A percentile compares a stretch with the other conserved stretches of the same genome.
Evolutionary conservation across 2,797 vertebrate genomes (phyloP).

Genomic region (Falco novaeseelandiae): DNA sequence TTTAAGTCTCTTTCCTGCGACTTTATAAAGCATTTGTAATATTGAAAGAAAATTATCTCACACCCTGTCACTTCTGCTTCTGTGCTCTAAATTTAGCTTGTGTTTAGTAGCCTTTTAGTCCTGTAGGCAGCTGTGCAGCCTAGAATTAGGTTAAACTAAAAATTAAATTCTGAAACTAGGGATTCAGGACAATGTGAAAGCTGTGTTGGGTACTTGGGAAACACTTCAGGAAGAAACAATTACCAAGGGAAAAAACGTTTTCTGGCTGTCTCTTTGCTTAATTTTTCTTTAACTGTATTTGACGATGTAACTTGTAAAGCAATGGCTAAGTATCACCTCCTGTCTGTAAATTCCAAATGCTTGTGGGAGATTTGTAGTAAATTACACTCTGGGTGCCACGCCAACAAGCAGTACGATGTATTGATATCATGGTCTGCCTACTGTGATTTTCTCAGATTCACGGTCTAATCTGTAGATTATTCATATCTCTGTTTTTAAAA

Average conservation of each 20-base stretch:
- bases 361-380: background rate
- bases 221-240: background rate
- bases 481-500: background rate
- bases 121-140: background rate
- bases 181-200: background rate
- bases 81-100: background rate
- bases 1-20: fast-evolving
- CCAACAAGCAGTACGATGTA: background rate
- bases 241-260: background rate
- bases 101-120: background rate
- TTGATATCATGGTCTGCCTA: background rate
- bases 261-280: background rate
- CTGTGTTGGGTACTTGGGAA: background rate
- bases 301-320: background rate
- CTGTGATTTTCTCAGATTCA: background rate
- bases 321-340: background rate
- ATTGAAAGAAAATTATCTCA: background rate
- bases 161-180: background rate
- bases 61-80: background rate
- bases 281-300: background rate
- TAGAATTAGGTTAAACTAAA: background rate
- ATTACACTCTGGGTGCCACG: background rate
- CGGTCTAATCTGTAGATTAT: background rate
- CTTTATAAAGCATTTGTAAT: background rate
- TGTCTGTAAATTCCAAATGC: background rate